These are phyloP conservation scores for Drosophila micromelanica DNA, from an alignment of 1,140 invertebrate species.

Conservation along the genomic window DNA sequence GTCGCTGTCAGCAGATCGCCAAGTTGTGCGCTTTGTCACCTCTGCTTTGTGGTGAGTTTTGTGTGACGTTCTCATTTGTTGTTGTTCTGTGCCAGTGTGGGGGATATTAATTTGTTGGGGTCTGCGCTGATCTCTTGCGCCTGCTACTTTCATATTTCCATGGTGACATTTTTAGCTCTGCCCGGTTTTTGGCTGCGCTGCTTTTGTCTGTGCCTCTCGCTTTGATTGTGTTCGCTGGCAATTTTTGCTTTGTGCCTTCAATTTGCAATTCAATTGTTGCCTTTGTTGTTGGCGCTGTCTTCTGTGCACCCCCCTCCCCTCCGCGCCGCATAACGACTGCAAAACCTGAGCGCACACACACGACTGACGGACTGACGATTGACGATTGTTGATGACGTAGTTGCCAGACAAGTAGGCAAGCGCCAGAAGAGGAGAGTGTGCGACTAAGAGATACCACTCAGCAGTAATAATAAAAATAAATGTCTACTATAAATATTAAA, in stretches of 20 bases:
- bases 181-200: conserved; percentile 16
- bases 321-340: not conserved
- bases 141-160: conserved; percentile 42
- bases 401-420: not conserved
- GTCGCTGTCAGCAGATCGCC: conserved; percentile 13
- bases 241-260: conserved; percentile 76
- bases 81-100: conserved; percentile 30
- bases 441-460: conserved; percentile 1
- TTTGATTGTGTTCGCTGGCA: conserved; percentile 64
- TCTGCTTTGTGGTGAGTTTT: conserved; percentile 46
- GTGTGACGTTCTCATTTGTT: conserved; percentile 14
- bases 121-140: conserved; percentile 31
- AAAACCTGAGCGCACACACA: conserved; percentile 13
- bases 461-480: too few species aligned
- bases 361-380: conserved; percentile 25
- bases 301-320: not conserved
- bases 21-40: conserved; percentile 60
- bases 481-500: too few species aligned
- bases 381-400: conserved; percentile 36
- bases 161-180: conserved; percentile 48
- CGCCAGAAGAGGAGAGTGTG: not conserved
- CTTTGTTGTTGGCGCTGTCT: conserved; percentile 16
- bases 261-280: conserved; percentile 73
- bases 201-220: conserved; percentile 68
- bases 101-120: not conserved